phyloP scores from a whole-genome alignment of 1,140 invertebrate species.

The Solen grandis region DNA sequence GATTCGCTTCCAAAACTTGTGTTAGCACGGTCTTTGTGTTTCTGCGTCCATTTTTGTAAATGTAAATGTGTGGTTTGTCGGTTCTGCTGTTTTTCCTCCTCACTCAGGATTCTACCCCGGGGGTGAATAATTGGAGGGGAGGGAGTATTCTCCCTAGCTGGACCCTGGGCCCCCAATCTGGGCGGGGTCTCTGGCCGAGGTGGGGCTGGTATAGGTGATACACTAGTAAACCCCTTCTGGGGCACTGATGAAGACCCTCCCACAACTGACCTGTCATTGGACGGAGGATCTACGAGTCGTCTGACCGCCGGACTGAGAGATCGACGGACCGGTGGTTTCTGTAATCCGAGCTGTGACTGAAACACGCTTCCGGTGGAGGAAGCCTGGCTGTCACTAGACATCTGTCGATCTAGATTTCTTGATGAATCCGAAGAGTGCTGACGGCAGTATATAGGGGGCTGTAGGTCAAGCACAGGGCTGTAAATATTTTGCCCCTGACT shows the following conservation, averaged over 20 bases:
- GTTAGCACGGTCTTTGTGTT: slow-evolving; percentile 64
- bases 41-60: slow-evolving; percentile 76
- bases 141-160: slow-evolving; percentile 45
- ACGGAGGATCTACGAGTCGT: slow-evolving; percentile 2
- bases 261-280: slow-evolving; percentile 8
- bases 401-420: slow-evolving; percentile 27
- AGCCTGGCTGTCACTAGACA: slow-evolving; percentile 40
- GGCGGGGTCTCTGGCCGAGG: slow-evolving; percentile 49
- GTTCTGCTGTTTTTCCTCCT: slow-evolving; percentile 76
- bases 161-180: slow-evolving; percentile 38
- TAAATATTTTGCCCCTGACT: slow-evolving; percentile 54
- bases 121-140: slow-evolving; percentile 69
- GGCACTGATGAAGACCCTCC: slow-evolving; percentile 13
- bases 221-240: neutral
- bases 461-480: slow-evolving; percentile 46
- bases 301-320: slow-evolving; percentile 40
- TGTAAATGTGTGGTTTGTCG: slow-evolving; percentile 75
- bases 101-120: slow-evolving; percentile 67
- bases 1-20: slow-evolving; percentile 53
- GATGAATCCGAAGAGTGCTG: slow-evolving; percentile 33
- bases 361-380: neutral
- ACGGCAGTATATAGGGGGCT: slow-evolving; percentile 41
- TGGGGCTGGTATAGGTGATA: neutral
- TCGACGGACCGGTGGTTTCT: slow-evolving; percentile 32
- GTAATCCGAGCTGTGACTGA: neutral